These are phyloP conservation scores for Orthonyx spaldingii DNA, from an alignment of 2,113 vertebrate species.

Conservation along the genomic window DNA sequence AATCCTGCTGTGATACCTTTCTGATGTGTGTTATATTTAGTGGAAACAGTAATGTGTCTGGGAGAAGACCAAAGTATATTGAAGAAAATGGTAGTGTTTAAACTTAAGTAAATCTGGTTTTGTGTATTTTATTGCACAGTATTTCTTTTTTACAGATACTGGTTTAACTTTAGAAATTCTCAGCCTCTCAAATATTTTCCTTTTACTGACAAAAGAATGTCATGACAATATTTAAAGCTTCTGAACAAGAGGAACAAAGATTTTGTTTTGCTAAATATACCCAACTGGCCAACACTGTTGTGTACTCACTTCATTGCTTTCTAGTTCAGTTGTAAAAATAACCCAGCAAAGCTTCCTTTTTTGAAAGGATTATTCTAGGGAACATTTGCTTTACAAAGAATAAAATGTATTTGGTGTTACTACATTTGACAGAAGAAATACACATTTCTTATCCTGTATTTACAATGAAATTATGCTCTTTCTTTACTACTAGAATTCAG, in stretches of 20 bases:
- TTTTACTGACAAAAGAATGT: background rate
- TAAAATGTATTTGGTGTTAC: background rate
- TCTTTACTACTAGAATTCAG: background rate
- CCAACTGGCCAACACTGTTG: background rate
- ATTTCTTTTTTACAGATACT: background rate
- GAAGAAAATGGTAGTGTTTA: background rate
- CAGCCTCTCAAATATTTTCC: background rate
- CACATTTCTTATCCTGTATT: background rate
- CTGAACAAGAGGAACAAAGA: background rate
- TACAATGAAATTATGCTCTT: background rate
- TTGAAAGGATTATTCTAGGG: background rate
- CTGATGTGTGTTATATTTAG: background rate
- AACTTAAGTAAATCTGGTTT: background rate
- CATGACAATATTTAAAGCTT: background rate
- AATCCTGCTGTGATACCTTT: background rate
- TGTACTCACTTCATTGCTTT: background rate
- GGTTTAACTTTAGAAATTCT: background rate
- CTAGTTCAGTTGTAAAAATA: slow-evolving; percentile 22
- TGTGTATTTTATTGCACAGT: background rate
- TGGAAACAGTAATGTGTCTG: background rate
- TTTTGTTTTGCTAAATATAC: background rate
- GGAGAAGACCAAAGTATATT: background rate
- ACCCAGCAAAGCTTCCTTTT: background rate
- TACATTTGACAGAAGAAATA: background rate
- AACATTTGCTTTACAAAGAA: background rate